Evolutionary conservation across 1,140 invertebrate species (phyloP), one percentile per base, ranked within the genome.

Genomic region (Nasonia longicornis): DNA sequence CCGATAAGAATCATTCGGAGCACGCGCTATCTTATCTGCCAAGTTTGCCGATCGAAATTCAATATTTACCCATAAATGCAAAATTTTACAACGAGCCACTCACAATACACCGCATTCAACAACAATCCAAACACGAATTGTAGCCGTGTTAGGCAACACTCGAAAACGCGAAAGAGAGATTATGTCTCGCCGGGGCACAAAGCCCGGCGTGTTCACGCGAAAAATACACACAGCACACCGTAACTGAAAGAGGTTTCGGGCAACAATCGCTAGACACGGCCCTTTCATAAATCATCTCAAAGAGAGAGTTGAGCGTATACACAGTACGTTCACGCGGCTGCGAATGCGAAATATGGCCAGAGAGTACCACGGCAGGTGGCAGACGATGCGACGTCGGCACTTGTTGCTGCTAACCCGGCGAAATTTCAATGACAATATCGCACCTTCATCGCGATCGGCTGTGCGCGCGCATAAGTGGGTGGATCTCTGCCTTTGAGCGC

Each of bases 241-340:
- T 52, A 52, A n/a, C 52, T 7, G 52, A 58, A 58, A n/a, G 52
- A 58, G 52, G 52, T 58, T 58, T n/a, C 52, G 16, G 52, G 52
- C 52, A 58, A 58, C 52, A 58, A 58, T 58, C 52, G 52, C 52
- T 31, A 74, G 70, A 38, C 38, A 45, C 70, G 31, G 35, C 11
- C 45, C 79, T 77, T 77, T 77, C 80, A 77, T 82, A 82, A 82
- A 82, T 82, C 80, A 82, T 63, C 20, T 20, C 52, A n/a, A n/a
- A n/a, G 52, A n/a, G 52, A 38, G 35, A 38, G 35, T 1, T 42
- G 7, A 42, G 38, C 38, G 4, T 42, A 42, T 42, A 42, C 38
- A 42, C 7, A 11, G 31, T 35, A 35, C 31, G 29, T 31, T 52
- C 16, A n/a, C n/a, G n/a, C 3, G 38, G 70, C 63, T 64, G 4